Conservation (phyloP, 2,888 invertebrate species). For the Stenotaenia linearis region DNA sequence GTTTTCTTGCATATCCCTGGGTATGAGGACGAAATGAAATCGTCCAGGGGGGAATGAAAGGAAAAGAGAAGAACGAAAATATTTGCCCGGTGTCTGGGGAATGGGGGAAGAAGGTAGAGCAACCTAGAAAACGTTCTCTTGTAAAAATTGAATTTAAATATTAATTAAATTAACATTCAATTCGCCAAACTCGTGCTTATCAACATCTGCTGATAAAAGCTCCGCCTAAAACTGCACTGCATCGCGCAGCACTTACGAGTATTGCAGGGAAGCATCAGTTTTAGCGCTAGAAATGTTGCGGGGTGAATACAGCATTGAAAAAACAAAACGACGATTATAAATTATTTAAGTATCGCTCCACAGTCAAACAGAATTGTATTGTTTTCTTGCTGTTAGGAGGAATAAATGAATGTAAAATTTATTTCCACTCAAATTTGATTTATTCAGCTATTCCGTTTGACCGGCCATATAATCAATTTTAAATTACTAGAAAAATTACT, state of each 20-base stretch:
- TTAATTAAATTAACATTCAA: conserved; percentile 5
- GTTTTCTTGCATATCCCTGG: too few relatives aligned
- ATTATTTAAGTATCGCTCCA: neutral
- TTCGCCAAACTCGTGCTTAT: neutral
- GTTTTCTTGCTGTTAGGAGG: too few relatives aligned
- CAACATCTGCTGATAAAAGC: neutral
- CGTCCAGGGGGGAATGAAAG: neutral
- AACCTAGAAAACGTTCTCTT: neutral
- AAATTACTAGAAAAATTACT: too few relatives aligned
- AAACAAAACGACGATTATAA: neutral
- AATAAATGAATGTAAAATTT: too few relatives aligned
- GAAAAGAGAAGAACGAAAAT: neutral
- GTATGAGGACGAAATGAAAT: neutral
- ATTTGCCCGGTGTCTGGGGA: neutral
- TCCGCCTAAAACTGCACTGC: neutral
- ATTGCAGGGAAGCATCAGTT: neutral
- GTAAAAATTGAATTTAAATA: conserved; percentile 9
- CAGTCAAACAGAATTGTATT: too few relatives aligned
- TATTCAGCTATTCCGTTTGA: too few relatives aligned
- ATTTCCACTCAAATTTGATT: too few relatives aligned
- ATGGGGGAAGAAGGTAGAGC: neutral
- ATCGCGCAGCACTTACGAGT: neutral
- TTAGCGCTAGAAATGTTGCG: neutral
- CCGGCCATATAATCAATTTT: too few relatives aligned
- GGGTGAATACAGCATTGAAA: neutral